Base-by-base conservation (phyloP, 2,113 vertebrate species). In the Pleuronectes platessa region DNA sequence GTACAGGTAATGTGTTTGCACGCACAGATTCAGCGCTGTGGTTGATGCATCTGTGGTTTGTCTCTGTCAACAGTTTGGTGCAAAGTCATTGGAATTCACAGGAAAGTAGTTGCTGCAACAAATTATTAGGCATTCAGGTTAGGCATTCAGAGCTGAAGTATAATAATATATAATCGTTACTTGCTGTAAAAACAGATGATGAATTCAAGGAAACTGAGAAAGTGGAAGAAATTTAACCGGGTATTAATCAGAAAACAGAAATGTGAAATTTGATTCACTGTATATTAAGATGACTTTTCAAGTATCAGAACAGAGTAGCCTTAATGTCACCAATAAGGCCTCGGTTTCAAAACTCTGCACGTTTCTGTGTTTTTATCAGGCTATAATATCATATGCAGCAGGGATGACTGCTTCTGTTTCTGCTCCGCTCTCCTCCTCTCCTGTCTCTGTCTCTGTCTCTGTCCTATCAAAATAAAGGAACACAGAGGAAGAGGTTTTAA, bases 401-500 rank as follows among this genome's bases (percentile, higher is more conserved):
- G 84, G 89, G 84, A 90, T 83, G 90, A 66, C 65, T 87, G 85
- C 82, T 42, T 78, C 79, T 76, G 78, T 66, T 79, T 82, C 77
- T 47, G 53, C 55, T 71, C 37, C 67, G 40, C 71, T 54, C 75
- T 59, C 51, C 73, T 71, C 55, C 27, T 31, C 0, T 31, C 27
- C 27, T 31, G 27, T 31, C 27, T 31, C 37, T 12, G 31, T 76
- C 67, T 17, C 76, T 49, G 40, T 60, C 79, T 74, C 76, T 63
- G 71, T 79, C 82, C 86, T 47, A 63, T 76, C 82, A 61, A 76
- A 88, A 90, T 76, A 82, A 86, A 88, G 81, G 76, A 91, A 88
- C 86, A 88, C 83, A 86, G 79, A 93, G 54, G 94, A 95, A 95
- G 94, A 93, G 91, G 81, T 85, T 95, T 95, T 94, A 97, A 95